phyloP scores from a whole-genome alignment of 2,113 vertebrate genomes.

The Colinus virginianus region DNA sequence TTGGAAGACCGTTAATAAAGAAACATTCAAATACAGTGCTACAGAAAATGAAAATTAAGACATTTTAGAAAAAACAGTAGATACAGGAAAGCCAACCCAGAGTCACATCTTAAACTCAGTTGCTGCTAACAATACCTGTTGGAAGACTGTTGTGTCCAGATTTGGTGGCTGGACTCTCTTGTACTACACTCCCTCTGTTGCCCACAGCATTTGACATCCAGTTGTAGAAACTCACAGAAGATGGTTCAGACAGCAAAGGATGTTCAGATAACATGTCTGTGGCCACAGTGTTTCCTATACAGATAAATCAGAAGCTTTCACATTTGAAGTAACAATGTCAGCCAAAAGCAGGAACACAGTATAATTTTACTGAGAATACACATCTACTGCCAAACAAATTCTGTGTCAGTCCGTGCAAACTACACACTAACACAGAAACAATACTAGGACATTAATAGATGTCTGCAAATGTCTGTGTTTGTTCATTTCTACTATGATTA shows the following conservation, averaged over 20 bases:
- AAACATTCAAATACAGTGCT: not conserved
- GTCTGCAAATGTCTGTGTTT: not conserved
- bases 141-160: conserved; percentile 92
- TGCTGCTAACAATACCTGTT: conserved; percentile 83
- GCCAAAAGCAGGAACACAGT: not conserved
- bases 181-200: conserved; percentile 85
- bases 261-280: conserved; percentile 94
- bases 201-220: conserved; percentile 99
- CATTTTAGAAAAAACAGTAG: not conserved
- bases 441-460: not conserved
- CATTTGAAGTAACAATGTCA: not conserved
- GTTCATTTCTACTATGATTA: not conserved
- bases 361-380: not conserved
- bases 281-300: conserved; percentile 86
- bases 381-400: not conserved
- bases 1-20: not conserved
- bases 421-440: not conserved
- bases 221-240: conserved; percentile 97
- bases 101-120: not conserved
- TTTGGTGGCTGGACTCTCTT: conserved; percentile 89
- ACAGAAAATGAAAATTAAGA: not conserved
- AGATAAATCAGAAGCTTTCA: not conserved
- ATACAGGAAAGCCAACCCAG: not conserved
- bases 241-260: conserved; percentile 93
- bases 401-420: not conserved